These are phyloP conservation scores for Alcis repandata DNA, from an alignment of 2,888 invertebrate species.

Conservation along the genomic window DNA sequence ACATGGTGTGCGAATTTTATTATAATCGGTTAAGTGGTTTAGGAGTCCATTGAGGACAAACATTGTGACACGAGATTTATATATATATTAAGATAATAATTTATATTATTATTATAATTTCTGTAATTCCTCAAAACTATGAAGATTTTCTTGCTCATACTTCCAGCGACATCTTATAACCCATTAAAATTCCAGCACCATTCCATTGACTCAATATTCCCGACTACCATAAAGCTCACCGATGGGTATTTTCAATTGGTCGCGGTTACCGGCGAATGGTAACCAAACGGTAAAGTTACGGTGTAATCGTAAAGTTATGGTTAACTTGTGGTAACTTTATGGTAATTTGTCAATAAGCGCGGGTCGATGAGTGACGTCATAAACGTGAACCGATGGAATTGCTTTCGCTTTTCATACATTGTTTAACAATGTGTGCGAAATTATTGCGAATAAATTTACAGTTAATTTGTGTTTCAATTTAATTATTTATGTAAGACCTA, in stretches of 20 bases:
- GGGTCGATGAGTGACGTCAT: slow-evolving; percentile 22
- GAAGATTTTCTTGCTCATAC: neutral
- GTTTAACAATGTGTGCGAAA: neutral
- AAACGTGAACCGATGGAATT: slow-evolving; percentile 19
- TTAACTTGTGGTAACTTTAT: slow-evolving; percentile 31
- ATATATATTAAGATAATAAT: too few species aligned
- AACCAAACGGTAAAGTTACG: slow-evolving; percentile 31
- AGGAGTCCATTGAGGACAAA: too few species aligned
- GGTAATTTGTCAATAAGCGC: slow-evolving; percentile 34
- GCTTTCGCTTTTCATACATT: slow-evolving; percentile 31
- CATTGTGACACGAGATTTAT: too few species aligned
- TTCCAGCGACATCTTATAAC: neutral
- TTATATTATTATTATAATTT: too few species aligned
- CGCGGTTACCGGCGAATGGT: slow-evolving; percentile 37
- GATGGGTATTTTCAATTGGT: slow-evolving; percentile 33
- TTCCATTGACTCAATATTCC: slow-evolving; percentile 10
- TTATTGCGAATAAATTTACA: too few species aligned
- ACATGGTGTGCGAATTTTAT: too few species aligned
- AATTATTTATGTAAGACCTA: too few species aligned
- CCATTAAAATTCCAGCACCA: neutral
- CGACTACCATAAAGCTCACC: slow-evolving; percentile 34
- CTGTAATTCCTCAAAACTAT: too few species aligned
- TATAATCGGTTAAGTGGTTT: too few species aligned
- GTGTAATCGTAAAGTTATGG: slow-evolving; percentile 17
- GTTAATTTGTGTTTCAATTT: too few species aligned